A percentile compares a stretch with the other conserved stretches of the same genome.
These are phyloP conservation scores for Gouania willdenowi DNA, from an alignment of 2,797 vertebrate genomes.

Conservation along the genomic window DNA sequence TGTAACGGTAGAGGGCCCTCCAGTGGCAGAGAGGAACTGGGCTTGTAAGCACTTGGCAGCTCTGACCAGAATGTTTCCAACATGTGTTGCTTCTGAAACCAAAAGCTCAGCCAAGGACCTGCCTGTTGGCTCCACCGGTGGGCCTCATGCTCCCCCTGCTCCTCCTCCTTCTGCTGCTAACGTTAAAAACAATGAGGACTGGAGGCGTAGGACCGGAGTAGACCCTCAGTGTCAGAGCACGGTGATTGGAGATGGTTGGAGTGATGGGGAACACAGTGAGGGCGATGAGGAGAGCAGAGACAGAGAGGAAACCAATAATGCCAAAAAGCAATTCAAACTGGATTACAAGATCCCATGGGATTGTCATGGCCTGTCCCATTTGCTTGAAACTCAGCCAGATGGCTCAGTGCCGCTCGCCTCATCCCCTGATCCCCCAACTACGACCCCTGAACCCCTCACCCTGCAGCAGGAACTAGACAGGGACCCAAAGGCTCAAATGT, in stretches of 20 bases:
- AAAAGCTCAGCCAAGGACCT: conserved; percentile 11
- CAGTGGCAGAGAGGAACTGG: conserved; percentile 86
- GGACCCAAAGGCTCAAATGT: conserved; percentile 80
- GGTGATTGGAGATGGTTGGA: conserved; percentile 71
- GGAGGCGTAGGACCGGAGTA: conserved; percentile 61
- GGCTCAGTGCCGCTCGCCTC: conserved; percentile 69
- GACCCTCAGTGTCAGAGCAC: conserved; percentile 66
- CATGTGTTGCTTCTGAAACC: conserved; percentile 24
- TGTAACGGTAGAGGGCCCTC: conserved; percentile 85
- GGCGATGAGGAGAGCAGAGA: conserved; percentile 75
- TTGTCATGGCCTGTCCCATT: conserved; percentile 77
- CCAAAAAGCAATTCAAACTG: conserved; percentile 32
- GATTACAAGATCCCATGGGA: conserved; percentile 73
- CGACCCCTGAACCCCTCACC: conserved; percentile 69
- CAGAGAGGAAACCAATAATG: conserved; percentile 14
- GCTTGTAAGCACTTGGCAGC: conserved; percentile 85
- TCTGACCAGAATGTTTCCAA: conserved; percentile 74
- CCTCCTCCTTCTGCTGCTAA: conserved; percentile 33
- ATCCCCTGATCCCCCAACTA: conserved; percentile 59
- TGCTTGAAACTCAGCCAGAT: conserved; percentile 67
- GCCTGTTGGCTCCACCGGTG: conserved; percentile 17
- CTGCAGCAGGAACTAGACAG: conserved; percentile 84
- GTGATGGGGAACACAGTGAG: conserved; percentile 76
- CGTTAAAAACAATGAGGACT: conserved; percentile 59
- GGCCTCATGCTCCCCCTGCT: conserved; percentile 42